These are phyloP conservation scores for Odontocolon sp. DNA, from an alignment of 2,888 invertebrate species.

Conservation along the genomic window DNA sequence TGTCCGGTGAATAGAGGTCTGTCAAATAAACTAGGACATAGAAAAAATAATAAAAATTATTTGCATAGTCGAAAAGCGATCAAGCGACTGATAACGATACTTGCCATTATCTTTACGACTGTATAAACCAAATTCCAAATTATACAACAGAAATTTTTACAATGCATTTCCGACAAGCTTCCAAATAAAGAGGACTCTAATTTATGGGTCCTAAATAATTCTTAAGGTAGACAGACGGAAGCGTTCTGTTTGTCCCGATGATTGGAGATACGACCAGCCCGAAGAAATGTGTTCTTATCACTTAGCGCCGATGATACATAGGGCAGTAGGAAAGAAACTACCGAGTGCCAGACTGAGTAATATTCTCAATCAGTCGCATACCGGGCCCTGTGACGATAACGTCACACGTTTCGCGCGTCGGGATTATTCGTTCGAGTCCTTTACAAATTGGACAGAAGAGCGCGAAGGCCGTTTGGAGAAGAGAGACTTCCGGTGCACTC, in stretches of 20 bases:
- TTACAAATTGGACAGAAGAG: not conserved
- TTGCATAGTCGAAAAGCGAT: too few relatives aligned
- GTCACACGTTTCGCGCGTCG: slow-evolving; percentile 52
- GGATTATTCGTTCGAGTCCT: slow-evolving; percentile 6
- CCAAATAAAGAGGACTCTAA: too few relatives aligned
- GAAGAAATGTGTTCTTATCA: slow-evolving; percentile 27
- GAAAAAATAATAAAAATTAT: too few relatives aligned
- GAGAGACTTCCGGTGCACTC: slow-evolving; percentile 15
- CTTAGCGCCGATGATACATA: slow-evolving; percentile 32
- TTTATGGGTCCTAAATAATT: slow-evolving; percentile 9
- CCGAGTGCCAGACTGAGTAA: slow-evolving; percentile 25
- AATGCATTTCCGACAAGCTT: too few relatives aligned
- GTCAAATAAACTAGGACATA: too few relatives aligned
- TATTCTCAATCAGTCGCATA: slow-evolving; percentile 66
- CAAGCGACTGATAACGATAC: too few relatives aligned
- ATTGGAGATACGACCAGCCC: not conserved
- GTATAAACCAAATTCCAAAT: too few relatives aligned
- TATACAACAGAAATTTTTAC: too few relatives aligned
- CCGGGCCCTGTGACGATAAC: slow-evolving; percentile 66
- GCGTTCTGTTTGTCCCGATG: slow-evolving; percentile 1
- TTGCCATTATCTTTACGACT: too few relatives aligned
- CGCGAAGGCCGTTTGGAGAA: not conserved
- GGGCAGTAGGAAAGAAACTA: slow-evolving; percentile 13
- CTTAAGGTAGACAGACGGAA: not conserved
- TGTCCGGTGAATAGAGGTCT: too few relatives aligned